Percentiles rank a stretch among this genome's conserved stretches.
These are phyloP conservation scores for Disparrhopalites patrizii DNA, from an alignment of 2,888 invertebrate genomes.

Conservation along the genomic window DNA sequence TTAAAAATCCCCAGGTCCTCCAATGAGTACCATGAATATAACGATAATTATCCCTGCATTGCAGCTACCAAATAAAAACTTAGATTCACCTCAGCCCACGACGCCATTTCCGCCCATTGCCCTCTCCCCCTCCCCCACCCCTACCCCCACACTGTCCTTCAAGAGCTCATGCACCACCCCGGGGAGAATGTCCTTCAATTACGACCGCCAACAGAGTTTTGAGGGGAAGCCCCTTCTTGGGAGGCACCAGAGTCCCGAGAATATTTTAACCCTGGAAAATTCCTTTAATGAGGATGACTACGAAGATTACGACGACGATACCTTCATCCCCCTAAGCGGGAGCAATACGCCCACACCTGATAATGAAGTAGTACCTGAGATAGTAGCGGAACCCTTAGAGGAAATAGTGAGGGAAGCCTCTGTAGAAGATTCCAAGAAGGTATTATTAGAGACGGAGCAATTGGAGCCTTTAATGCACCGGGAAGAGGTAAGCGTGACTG, in stretches of 20 bases:
- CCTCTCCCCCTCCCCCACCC: constrained; percentile 45
- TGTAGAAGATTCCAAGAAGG: not conserved
- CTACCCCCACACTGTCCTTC: constrained; percentile 16
- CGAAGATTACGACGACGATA: constrained; percentile 25
- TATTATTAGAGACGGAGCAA: not conserved
- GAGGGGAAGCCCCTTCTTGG: too few species aligned
- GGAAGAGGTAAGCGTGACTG: constrained; percentile 12
- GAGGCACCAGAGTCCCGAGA: not conserved
- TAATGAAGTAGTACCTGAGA: not conserved
- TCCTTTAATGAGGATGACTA: constrained; percentile 15
- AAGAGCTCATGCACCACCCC: constrained; percentile 24
- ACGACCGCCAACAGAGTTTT: not conserved
- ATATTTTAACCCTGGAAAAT: not conserved
- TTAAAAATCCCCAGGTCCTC: too few species aligned
- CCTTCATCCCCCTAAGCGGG: constrained; percentile 16
- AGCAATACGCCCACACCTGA: constrained; percentile 21
- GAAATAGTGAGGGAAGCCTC: not conserved
- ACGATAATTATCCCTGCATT: constrained; percentile 49
- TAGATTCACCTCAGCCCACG: constrained; percentile 46
- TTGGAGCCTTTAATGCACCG: constrained; percentile 9
- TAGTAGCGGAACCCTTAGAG: not conserved
- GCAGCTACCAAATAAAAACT: constrained; percentile 21
- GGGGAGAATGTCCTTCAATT: constrained; percentile 8
- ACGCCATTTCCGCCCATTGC: constrained; percentile 46
- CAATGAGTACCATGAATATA: constrained; percentile 45